Evolutionary conservation across 23 tunicate genomes (phyloP).

Genomic region (Styela clava): DNA sequence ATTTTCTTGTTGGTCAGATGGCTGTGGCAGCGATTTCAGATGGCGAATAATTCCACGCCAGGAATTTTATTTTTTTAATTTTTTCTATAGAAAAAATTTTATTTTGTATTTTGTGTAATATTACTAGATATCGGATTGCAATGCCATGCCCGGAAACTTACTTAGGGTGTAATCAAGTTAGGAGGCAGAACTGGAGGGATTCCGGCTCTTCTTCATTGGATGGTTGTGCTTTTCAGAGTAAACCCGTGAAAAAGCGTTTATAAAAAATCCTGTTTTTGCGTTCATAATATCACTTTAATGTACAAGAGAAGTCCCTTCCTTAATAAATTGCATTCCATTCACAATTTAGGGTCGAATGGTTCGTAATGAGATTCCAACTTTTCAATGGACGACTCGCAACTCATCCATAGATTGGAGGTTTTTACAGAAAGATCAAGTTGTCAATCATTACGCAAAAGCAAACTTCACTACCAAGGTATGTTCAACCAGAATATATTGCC

Average conservation of each 20-base stretch:
- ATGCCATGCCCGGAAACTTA: background rate
- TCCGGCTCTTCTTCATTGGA: background rate
- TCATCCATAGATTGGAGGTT: slow-evolving; percentile 76
- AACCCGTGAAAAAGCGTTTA: too few relatives aligned
- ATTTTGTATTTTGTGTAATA: too few relatives aligned
- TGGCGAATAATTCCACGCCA: too few relatives aligned
- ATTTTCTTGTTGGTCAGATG: slow-evolving; percentile 89
- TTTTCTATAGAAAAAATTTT: too few relatives aligned
- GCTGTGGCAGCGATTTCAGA: too few relatives aligned
- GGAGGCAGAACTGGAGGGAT: background rate
- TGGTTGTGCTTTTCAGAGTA: too few relatives aligned
- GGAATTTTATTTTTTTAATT: too few relatives aligned
- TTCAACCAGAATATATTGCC: background rate
- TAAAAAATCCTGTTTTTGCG: too few relatives aligned
- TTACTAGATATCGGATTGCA: too few relatives aligned
- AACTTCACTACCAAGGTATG: slow-evolving; percentile 95
- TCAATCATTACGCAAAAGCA: slow-evolving; percentile 93
- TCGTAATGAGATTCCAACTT: slow-evolving; percentile 73
- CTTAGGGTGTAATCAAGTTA: background rate
- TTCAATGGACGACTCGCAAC: slow-evolving; percentile 87
- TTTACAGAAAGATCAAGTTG: slow-evolving; percentile 82
- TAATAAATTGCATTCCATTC: too few relatives aligned
- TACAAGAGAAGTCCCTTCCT: too few relatives aligned
- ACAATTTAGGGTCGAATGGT: slow-evolving; percentile 96
- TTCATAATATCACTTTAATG: too few relatives aligned